phyloP scores from a whole-genome alignment of 37 sponge, comb jelly and placozoan species.

The Theonella swinhoei region DNA sequence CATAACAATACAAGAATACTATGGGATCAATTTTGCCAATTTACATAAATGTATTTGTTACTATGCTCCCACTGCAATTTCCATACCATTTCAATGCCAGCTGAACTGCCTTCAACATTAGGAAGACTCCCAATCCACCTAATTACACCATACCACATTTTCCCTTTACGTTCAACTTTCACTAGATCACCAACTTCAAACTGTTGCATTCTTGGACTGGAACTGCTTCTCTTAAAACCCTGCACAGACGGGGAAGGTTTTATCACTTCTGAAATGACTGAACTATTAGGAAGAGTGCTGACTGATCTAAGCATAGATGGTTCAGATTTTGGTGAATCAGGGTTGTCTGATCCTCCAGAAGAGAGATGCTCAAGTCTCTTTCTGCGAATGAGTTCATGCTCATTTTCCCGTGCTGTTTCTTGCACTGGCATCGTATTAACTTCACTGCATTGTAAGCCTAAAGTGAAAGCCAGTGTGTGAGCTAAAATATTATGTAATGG shows the following conservation, averaged over 20 bases:
- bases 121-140: conserved; percentile 28
- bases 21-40: no score
- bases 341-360: background rate
- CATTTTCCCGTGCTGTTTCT: background rate
- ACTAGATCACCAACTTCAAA: conserved; percentile 19
- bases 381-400: background rate
- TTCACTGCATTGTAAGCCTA: no score
- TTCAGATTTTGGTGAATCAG: background rate
- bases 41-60: no score
- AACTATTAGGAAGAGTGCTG: background rate
- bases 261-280: background rate
- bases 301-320: background rate
- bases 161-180: background rate
- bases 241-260: background rate
- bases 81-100: conserved; percentile 48
- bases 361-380: background rate
- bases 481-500: no score
- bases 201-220: no score
- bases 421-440: background rate
- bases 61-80: no score
- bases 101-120: background rate
- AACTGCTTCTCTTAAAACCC: no score
- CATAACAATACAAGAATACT: no score
- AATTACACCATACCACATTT: conserved; percentile 28
- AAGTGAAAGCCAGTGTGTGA: no score